phyloP scores from a whole-genome alignment of 2,888 invertebrate genomes.

The Allophyes oxyacanthae region DNA sequence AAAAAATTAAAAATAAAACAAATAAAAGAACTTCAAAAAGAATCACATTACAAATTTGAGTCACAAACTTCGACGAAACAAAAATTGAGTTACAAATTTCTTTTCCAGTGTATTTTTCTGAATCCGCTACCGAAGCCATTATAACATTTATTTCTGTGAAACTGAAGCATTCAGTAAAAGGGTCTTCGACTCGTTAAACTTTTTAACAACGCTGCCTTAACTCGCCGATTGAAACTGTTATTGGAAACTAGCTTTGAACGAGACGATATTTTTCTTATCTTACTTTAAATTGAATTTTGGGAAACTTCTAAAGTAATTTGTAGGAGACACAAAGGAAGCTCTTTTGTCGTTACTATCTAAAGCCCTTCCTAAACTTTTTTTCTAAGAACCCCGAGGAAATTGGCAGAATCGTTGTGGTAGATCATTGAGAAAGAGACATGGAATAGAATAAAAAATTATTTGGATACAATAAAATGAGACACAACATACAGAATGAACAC shows the following conservation, averaged over 20 bases:
- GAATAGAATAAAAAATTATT: too few species aligned
- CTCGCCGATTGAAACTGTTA: conserved; percentile 33
- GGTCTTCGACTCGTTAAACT: conserved; percentile 23
- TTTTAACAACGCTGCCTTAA: conserved; percentile 42
- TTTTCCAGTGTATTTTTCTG: conserved; percentile 13
- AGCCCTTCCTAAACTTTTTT: too few species aligned
- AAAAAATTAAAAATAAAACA: not conserved
- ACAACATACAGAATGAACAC: too few species aligned
- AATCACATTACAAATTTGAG: conserved; percentile 24
- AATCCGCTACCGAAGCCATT: conserved; percentile 18
- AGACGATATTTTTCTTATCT: conserved; percentile 10
- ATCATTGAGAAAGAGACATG: too few species aligned
- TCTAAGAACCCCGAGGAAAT: too few species aligned
- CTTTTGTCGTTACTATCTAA: too few species aligned
- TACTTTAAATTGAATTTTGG: conserved; percentile 23
- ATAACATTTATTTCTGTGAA: conserved; percentile 13
- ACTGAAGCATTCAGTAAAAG: conserved; percentile 28
- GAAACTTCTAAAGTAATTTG: too few species aligned
- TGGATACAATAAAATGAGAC: too few species aligned
- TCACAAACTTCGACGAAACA: conserved; percentile 24
- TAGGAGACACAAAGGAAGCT: too few species aligned
- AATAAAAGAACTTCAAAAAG: conserved; percentile 1
- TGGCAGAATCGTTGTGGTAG: too few species aligned
- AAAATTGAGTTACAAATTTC: conserved; percentile 31
- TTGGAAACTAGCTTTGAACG: conserved; percentile 24